These are phyloP conservation scores for Dorcus hopei DNA, from an alignment of 2,888 invertebrate species.

Conservation along the genomic window DNA sequence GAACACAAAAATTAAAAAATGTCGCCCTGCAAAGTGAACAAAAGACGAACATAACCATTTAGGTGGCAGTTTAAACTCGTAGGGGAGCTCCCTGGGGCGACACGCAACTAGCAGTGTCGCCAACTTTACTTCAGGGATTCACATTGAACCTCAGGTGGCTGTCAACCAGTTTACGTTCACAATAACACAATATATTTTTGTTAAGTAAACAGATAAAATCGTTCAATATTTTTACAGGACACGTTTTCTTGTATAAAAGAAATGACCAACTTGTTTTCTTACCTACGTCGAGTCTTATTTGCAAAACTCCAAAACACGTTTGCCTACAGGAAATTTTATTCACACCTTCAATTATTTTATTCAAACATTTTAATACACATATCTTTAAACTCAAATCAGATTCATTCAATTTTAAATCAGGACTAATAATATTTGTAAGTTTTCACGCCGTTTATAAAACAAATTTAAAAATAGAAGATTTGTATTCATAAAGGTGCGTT, in stretches of 20 bases:
- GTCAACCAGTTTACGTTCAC: constrained; percentile 1
- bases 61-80: constrained; percentile 21
- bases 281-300: no score
- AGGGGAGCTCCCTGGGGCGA: constrained; percentile 15
- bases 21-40: constrained; percentile 29
- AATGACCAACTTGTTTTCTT: no score
- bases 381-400: no score
- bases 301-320: no score
- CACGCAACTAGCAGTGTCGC: constrained; percentile 11
- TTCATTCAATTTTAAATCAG: no score
- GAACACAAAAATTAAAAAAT: constrained; percentile 33
- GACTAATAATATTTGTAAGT: no score
- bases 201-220: background rate
- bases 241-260: background rate
- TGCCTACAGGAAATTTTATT: no score
- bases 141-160: constrained; percentile 21
- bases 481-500: no score
- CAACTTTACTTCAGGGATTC: constrained; percentile 2
- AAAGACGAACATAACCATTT: constrained; percentile 31
- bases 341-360: no score
- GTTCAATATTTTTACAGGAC: background rate
- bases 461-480: no score
- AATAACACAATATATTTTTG: background rate
- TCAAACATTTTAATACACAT: no score
- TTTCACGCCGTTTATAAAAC: no score